Conservation (phyloP, 2,888 invertebrate species). For the Chorisops tibialis region DNA sequence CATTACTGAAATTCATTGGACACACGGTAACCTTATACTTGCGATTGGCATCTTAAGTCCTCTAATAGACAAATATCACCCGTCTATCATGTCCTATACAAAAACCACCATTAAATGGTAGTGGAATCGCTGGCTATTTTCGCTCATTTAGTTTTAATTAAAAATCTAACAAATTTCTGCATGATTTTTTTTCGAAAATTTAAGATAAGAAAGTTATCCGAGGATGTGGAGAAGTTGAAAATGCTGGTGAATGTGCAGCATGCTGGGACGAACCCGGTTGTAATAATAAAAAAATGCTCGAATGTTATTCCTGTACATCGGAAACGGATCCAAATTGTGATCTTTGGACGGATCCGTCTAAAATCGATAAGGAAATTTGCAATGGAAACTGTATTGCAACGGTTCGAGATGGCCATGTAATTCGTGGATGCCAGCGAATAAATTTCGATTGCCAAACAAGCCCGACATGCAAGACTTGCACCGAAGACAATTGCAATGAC, state of each 20-base stretch:
- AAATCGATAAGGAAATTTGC: not conserved
- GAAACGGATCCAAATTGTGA: slow-evolving; percentile 22
- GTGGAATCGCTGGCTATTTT: too few species aligned
- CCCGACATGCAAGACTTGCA: not conserved
- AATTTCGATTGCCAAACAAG: slow-evolving; percentile 36
- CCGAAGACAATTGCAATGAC: slow-evolving; percentile 36
- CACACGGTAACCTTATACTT: too few species aligned
- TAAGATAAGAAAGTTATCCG: slow-evolving; percentile 1
- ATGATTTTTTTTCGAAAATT: not conserved
- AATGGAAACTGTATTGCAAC: slow-evolving; percentile 20
- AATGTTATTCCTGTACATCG: slow-evolving; percentile 28
- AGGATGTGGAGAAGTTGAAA: not conserved
- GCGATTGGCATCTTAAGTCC: too few species aligned
- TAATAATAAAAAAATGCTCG: slow-evolving; percentile 32
- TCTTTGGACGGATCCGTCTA: not conserved
- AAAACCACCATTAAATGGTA: too few species aligned
- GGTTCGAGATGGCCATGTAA: slow-evolving; percentile 12
- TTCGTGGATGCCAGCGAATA: not conserved
- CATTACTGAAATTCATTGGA: too few species aligned
- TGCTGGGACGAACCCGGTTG: slow-evolving; percentile 15
- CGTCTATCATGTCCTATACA: too few species aligned
- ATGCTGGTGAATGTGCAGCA: not conserved
- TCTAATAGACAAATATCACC: too few species aligned
- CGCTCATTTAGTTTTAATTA: too few species aligned
- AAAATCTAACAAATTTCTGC: too few species aligned